A percentile compares a stretch with the other conserved stretches of the same genome.
Conservation (phyloP, 2,113 vertebrate genomes). For the Mus spicilegus region DNA sequence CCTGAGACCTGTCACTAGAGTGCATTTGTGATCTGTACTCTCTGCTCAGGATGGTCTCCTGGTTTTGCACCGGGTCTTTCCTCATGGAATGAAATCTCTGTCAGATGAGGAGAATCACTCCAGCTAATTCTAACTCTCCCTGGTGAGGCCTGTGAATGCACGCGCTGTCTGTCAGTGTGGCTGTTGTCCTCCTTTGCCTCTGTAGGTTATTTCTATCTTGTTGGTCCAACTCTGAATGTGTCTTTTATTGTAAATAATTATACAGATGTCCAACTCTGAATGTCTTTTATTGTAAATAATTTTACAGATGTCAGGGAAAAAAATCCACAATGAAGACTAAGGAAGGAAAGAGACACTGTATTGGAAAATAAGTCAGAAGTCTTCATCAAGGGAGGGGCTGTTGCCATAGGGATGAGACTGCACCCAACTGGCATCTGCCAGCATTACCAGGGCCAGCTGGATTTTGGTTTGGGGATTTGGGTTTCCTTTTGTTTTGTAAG, state of each 20-base stretch:
- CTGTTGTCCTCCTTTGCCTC: neutral
- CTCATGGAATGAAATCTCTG: neutral
- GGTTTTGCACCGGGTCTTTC: slow-evolving; percentile 1
- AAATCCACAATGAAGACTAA: neutral
- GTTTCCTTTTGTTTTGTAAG: neutral
- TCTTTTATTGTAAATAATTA: slow-evolving; percentile 18
- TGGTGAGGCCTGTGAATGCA: neutral
- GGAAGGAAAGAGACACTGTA: neutral
- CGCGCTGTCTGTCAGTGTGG: neutral
- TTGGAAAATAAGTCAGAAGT: neutral
- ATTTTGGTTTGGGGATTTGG: neutral
- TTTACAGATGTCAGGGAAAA: neutral
- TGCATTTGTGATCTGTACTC: accelerated
- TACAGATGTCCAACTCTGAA: neutral
- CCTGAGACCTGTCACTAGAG: neutral
- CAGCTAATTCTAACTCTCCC: neutral
- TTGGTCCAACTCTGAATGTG: neutral
- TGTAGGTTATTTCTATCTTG: slow-evolving; percentile 26
- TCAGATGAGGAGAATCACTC: neutral
- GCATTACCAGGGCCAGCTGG: neutral
- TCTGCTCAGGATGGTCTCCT: neutral
- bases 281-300: slow-evolving; percentile 10
- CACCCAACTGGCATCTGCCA: accelerated
- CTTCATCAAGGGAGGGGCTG: neutral
- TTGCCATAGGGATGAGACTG: neutral